Conservation (phyloP, 2,797 vertebrate genomes). For the Pipistrellus pipistrellus region DNA sequence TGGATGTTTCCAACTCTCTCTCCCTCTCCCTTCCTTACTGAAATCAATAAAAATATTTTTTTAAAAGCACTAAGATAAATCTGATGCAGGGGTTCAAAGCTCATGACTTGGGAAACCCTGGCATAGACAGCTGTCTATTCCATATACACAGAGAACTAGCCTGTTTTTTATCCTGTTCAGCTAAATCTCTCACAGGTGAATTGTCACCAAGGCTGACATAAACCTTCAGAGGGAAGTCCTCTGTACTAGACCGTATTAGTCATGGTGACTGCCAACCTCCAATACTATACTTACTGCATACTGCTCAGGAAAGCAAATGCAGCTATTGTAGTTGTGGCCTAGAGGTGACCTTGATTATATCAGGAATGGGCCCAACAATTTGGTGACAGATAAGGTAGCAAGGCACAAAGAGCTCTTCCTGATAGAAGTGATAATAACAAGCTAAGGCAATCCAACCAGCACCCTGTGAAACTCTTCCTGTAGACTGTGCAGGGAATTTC, state of each 20-base stretch:
- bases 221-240: background rate
- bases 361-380: slow-evolving; percentile 35
- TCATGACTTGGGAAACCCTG: background rate
- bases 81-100: background rate
- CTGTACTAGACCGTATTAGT: background rate
- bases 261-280: background rate
- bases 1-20: too few relatives aligned
- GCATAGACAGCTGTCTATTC: background rate
- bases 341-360: background rate
- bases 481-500: background rate
- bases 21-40: too few relatives aligned
- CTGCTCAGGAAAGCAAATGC: slow-evolving; percentile 13
- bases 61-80: slow-evolving; percentile 21
- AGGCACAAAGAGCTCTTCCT: background rate
- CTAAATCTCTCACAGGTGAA: background rate
- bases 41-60: background rate
- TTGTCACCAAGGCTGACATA: slow-evolving; percentile 12
- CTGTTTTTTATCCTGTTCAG: background rate
- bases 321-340: background rate
- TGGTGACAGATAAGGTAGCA: slow-evolving; percentile 43
- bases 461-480: background rate
- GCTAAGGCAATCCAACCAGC: background rate
- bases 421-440: slow-evolving; percentile 12
- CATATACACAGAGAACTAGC: background rate
- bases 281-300: background rate